phyloP scores from a whole-genome alignment of 2,888 invertebrate species.

The Ernsta delagoae region DNA sequence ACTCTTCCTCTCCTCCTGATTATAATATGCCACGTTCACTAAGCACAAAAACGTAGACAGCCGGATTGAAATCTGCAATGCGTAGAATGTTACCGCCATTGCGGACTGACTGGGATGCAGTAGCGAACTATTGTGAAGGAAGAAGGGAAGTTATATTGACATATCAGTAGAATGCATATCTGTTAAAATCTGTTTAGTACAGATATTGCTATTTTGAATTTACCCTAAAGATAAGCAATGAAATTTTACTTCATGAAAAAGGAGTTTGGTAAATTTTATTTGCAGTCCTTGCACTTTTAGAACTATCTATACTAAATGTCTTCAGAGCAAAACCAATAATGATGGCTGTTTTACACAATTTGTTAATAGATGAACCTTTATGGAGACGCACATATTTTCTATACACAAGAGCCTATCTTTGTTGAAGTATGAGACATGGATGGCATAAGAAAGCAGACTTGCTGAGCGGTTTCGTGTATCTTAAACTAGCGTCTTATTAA shows the following conservation, averaged over 20 bases:
- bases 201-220: too few species aligned
- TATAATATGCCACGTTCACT: too few species aligned
- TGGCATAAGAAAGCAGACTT: conserved; percentile 27
- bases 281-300: too few species aligned
- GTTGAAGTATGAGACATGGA: conserved; percentile 8
- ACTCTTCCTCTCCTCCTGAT: too few species aligned
- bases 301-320: too few species aligned
- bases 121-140: neutral
- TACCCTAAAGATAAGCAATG: too few species aligned
- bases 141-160: neutral
- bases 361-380: conserved; percentile 6
- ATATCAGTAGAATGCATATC: too few species aligned
- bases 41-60: conserved; percentile 15
- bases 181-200: too few species aligned
- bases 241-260: too few species aligned
- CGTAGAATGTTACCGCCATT: conserved; percentile 27
- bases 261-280: too few species aligned
- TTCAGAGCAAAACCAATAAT: neutral
- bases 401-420: conserved; percentile 11
- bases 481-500: neutral
- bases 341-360: neutral
- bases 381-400: conserved; percentile 25
- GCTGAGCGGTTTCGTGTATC: neutral
- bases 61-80: conserved; percentile 34
- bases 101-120: conserved; percentile 14